Conservation (phyloP, 2,797 vertebrate genomes). For the Molossus molossus region DNA sequence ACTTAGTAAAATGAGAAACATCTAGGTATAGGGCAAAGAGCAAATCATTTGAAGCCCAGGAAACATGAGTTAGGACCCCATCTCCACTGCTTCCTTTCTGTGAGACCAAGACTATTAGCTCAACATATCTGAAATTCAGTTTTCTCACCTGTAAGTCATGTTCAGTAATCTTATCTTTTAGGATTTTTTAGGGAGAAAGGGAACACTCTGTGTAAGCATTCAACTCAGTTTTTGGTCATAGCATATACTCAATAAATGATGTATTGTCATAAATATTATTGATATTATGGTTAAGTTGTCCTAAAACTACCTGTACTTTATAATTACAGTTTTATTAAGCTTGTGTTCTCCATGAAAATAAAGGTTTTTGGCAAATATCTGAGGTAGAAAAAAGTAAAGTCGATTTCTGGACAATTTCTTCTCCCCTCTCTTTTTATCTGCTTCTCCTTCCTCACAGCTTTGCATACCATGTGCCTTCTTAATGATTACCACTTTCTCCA, state of each 20-base stretch:
- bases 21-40: background rate
- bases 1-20: conserved; percentile 29
- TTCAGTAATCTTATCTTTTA: background rate
- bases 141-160: background rate
- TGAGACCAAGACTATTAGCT: background rate
- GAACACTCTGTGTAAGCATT: background rate
- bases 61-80: background rate
- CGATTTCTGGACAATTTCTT: conserved; percentile 16
- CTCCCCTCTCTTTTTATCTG: background rate
- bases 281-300: conserved; percentile 39
- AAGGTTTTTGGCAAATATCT: background rate
- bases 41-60: conserved; percentile 1
- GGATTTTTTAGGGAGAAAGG: background rate
- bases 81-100: background rate
- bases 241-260: conserved; percentile 2
- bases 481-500: background rate
- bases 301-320: conserved; percentile 19
- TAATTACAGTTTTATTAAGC: conserved; percentile 1
- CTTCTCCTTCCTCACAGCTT: background rate
- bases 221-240: background rate
- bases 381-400: background rate
- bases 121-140: background rate
- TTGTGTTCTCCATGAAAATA: conserved; percentile 34
- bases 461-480: background rate
- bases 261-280: background rate